phyloP scores from a whole-genome alignment of 2,113 vertebrate genomes.

The Mesitornis unicolor region DNA sequence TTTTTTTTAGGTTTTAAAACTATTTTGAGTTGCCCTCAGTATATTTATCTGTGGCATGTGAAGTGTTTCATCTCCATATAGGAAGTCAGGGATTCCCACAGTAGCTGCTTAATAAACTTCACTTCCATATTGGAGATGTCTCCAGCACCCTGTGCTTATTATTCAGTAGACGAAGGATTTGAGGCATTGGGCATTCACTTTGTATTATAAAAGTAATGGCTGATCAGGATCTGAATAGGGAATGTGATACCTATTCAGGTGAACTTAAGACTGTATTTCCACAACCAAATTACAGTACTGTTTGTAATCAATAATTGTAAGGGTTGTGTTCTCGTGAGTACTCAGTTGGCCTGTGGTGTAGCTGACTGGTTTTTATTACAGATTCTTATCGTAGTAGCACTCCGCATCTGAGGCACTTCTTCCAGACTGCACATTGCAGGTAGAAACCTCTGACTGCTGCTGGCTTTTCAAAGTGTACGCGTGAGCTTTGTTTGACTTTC shows the following conservation, averaged over 20 bases:
- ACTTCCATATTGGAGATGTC: neutral
- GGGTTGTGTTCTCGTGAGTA: neutral
- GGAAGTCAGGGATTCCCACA: neutral
- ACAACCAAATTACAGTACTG: neutral
- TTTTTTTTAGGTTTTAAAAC: neutral
- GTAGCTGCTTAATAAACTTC: neutral
- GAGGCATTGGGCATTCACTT: neutral
- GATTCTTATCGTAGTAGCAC: neutral
- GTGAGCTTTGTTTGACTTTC: neutral
- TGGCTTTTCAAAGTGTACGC: neutral
- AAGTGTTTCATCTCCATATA: neutral
- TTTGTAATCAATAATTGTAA: neutral
- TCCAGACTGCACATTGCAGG: neutral
- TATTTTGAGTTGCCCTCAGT: neutral
- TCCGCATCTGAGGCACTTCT: neutral
- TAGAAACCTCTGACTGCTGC: neutral
- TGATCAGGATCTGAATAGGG: neutral
- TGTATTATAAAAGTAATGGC: neutral
- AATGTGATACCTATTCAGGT: neutral
- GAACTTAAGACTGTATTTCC: neutral
- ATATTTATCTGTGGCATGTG: neutral
- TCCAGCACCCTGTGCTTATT: neutral
- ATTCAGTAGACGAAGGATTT: neutral
- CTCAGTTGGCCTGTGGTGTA: neutral
- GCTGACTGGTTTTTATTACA: neutral